Evolutionary conservation across 2,797 vertebrate species (phyloP), one percentile per base, ranked within the genome.

Genomic region (Ptychobarbus kaznakovi): DNA sequence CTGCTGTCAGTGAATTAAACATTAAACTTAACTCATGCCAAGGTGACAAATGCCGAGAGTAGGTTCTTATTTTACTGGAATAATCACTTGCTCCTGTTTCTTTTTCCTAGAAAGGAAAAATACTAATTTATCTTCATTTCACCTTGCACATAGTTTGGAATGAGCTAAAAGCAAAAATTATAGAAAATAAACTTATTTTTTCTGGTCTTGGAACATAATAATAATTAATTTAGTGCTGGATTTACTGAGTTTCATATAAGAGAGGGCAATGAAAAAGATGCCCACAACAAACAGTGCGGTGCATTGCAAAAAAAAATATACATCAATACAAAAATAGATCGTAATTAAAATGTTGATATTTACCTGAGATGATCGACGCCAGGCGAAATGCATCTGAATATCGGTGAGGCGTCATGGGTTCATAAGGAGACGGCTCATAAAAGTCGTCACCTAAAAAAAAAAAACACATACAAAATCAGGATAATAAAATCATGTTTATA

Each of bases 351-450:
- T 35, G 3, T 46, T 20, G 40, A 56, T 42, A 6, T 42, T 87
- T 94, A 99, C 98, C 97, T 96, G 98, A 98, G 92, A 96, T 97
- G 93, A 99, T 99, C 79, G 98, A 98, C 88, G 98, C 98, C 58
- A 98, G 94, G 79, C 97, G 96, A 91, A 97, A 96, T 70, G 96
- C 96, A 86, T 99, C 97, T 0, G 96, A 96, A 86, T 96, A 96
- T 49, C 96, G 96, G 65, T 96, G 96, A 4, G 93, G 93, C 65
- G 95, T 96, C 81, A 96, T 95, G 0, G 97, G 97, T 92, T 99
- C 98, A 0, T 99, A 99, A 0, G 98, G 98, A 16, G 98, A 98
- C 16, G 95, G 95, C 89, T 99, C 97, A 0, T 98, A 98, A 92
- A 97, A 96, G 80, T 98, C 97, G 87, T 97, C 97, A 88, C 96